phyloP scores from a whole-genome alignment of 2,888 invertebrate genomes.

The Seira ritae region DNA sequence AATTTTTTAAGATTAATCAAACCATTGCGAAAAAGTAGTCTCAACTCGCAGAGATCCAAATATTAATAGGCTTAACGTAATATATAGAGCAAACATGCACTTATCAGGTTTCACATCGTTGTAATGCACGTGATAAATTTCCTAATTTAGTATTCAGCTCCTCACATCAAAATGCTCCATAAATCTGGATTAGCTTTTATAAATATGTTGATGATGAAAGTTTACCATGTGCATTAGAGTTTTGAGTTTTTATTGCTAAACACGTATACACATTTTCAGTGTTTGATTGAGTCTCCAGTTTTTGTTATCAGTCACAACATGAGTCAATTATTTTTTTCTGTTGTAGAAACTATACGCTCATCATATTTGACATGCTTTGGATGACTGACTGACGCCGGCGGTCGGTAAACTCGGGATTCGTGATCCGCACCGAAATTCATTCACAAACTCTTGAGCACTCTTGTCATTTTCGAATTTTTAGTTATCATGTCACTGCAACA shows the following conservation, averaged over 20 bases:
- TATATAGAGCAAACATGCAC: conserved; percentile 20
- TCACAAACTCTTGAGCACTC: conserved; percentile 40
- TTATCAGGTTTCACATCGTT: conserved; percentile 37
- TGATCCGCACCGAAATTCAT: conserved; percentile 28
- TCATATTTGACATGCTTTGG: neutral
- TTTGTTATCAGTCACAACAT: conserved; percentile 18
- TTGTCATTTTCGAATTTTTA: neutral
- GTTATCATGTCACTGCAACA: conserved; percentile 15
- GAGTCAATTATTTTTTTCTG: conserved; percentile 11
- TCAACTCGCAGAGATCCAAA: too few species aligned
- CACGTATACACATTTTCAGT: conserved; percentile 21
- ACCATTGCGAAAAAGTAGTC: too few species aligned
- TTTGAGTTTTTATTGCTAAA: neutral
- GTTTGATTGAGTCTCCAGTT: neutral
- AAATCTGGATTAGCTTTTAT: conserved; percentile 58
- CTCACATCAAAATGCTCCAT: conserved; percentile 49
- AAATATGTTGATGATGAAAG: conserved; percentile 17
- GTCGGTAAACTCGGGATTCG: neutral
- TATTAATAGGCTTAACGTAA: neutral
- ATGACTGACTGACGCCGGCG: conserved; percentile 10
- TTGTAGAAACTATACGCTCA: neutral
- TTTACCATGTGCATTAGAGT: neutral
- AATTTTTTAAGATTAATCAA: too few species aligned
- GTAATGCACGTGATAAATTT: conserved; percentile 50
- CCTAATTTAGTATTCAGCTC: conserved; percentile 35